These are phyloP conservation scores for Hirtodrosophila confusa DNA, from an alignment of 2,888 invertebrate genomes.

Conservation along the genomic window DNA sequence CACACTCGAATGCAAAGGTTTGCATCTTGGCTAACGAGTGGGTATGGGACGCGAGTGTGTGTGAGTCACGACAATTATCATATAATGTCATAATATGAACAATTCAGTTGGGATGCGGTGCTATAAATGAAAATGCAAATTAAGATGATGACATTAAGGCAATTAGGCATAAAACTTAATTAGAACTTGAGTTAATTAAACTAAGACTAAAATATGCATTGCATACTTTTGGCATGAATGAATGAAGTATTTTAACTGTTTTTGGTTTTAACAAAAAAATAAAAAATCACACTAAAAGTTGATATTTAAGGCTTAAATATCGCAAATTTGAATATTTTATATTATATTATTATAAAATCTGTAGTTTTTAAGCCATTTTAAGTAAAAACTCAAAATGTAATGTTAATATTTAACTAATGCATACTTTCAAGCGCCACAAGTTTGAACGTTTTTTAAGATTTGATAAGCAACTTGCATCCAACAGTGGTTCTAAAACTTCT, in stretches of 20 bases:
- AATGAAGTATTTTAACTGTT: not conserved
- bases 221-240: slow-evolving; percentile 27
- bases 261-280: too few relatives aligned
- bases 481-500: too few relatives aligned
- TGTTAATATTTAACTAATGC: not conserved
- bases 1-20: slow-evolving; percentile 22
- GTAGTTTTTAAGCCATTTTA: too few relatives aligned
- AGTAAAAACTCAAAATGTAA: too few relatives aligned
- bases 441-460: not conserved
- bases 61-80: slow-evolving; percentile 36
- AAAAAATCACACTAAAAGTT: too few relatives aligned
- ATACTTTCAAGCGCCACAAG: slow-evolving; percentile 6
- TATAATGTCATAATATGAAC: not conserved
- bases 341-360: too few relatives aligned
- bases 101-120: not conserved
- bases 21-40: slow-evolving; percentile 22
- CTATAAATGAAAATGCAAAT: slow-evolving; percentile 27
- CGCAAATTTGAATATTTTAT: too few relatives aligned
- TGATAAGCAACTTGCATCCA: too few relatives aligned
- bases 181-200: slow-evolving; percentile 1
- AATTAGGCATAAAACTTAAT: slow-evolving; percentile 15
- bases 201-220: slow-evolving; percentile 1
- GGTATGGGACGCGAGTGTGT: slow-evolving; percentile 28
- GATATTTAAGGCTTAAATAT: too few relatives aligned
- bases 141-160: slow-evolving; percentile 24